Evolutionary conservation across 2,797 vertebrate species (phyloP), one percentile per base, ranked within the genome.

Genomic region (Knipowitschia caucasica): DNA sequence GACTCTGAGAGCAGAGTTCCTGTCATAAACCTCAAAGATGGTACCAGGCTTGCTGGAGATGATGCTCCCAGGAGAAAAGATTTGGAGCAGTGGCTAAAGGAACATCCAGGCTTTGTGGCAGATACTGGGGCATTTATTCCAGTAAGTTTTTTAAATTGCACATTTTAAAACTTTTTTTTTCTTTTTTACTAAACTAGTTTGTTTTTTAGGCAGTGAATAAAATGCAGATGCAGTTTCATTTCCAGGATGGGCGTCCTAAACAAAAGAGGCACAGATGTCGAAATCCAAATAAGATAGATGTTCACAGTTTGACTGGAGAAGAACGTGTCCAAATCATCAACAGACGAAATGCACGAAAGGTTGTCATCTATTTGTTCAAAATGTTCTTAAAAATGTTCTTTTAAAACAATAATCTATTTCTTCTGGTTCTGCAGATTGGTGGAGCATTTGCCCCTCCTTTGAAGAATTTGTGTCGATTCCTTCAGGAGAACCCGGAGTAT

Each of bases 321-420:
- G 97, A 99, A 72, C 88, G 97, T 45, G 97, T 99, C 54, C 97
- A 98, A 76, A 94, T 99, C 66, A 98, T 99, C 74, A 99, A 99
- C 56, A 91, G 95, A 86, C 93, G 94, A 81, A 99, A 99, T 11
- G 97, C 96, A 14, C 93, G 96, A 77, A 99, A 99, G 94, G 97
- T 95, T 70, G 9, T 59, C 67, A 35, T 25, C 11, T 33, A 20
- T 54, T 31, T 56, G 7, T 40, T 12, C n/a, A 11, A 23, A 5
- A 30, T 43, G 18, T 7, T 12, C 4, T 2, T 3, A 4, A 50
- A 40, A 8, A 27, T n/a, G 7, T 20, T 49, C 1, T 1, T 31
- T 27, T 45, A 8, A 18, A 3, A 38, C 1, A 15, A 36, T 44
- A 8, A 44, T 26, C 7, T 17, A 5, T 44, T 31, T 45, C 33